Evolutionary conservation across 2,888 invertebrate genomes (phyloP), one percentile per base, ranked within the genome.

Genomic region (Cremastinae sp.): DNA sequence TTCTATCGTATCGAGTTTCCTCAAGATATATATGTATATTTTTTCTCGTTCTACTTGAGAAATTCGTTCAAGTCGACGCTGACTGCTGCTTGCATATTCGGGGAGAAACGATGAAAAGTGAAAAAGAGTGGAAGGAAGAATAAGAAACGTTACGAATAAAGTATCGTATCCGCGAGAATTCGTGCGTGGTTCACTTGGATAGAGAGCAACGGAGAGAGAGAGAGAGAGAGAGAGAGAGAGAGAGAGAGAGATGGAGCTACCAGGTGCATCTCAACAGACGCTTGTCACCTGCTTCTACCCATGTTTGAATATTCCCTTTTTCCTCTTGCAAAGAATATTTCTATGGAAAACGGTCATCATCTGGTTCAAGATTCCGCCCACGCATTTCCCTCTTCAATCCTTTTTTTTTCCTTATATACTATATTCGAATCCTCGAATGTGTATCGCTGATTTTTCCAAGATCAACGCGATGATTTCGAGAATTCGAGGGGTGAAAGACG

Each of bases 231-330:
- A n/a, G n/a, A n/a, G n/a, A n/a, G n/a, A n/a, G n/a, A n/a, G n/a
- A n/a, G n/a, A n/a, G n/a, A 14, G 7, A 9, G 20, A 18, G 34
- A 14, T 9, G 12, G 41, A 36, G 28, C 22, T 54, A 65, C 79
- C 80, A 80, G 80, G 80, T 80, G 80, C 59, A 68, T 65, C 51
- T 64, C 65, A 74, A 41, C 54, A 62, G 73, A 79, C 64, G 70
- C 61, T 41, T 65, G 75, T 80, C 80, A 78, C 79, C 79, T 80
- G 80, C 78, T 76, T 68, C 47, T 28, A 28, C 28, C 71, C 56
- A 62, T 43, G 41, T 22, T 53, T 69, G 71, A 78, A 75, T 71
- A 54, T 71, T 43, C 53, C 59, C 14, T 68, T 59, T 68, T 68
- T 22, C 16, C 49, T 22, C 10, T 54, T 10, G 36, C 8, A 45